These are phyloP conservation scores for Sminthopsis crassicaudata DNA, from an alignment of 2,113 vertebrate species.

Conservation along the genomic window DNA sequence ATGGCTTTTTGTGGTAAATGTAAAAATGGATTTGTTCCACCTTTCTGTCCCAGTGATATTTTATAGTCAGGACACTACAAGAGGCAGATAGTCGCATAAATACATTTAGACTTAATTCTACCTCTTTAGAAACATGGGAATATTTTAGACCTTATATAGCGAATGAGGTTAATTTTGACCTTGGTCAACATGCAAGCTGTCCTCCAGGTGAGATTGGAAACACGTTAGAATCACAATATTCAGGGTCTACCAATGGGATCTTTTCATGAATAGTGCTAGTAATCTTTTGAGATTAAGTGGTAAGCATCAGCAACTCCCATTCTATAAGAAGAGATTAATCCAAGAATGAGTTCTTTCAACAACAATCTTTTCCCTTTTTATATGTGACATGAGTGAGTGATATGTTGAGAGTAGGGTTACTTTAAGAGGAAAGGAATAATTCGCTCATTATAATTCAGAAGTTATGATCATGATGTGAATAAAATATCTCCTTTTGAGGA, in stretches of 20 bases:
- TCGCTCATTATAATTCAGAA: too few relatives aligned
- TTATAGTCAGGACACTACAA: constrained; percentile 8
- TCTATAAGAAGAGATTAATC: not conserved
- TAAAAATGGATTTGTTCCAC: not conserved
- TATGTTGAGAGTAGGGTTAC: not conserved
- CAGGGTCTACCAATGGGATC: not conserved
- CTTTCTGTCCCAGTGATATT: not conserved
- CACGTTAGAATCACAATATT: not conserved
- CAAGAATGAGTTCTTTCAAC: not conserved
- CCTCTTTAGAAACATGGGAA: not conserved
- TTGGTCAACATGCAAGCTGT: not conserved
- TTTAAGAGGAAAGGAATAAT: not conserved
- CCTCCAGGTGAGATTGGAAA: not conserved
- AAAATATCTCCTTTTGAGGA: not conserved
- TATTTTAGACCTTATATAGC: not conserved
- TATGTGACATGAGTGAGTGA: not conserved
- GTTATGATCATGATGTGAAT: not conserved
- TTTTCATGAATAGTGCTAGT: not conserved
- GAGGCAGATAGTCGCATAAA: not conserved
- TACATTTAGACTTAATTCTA: not conserved
- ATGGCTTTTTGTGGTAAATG: not conserved
- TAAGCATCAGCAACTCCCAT: not conserved
- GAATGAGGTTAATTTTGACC: not conserved
- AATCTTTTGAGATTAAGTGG: not conserved
- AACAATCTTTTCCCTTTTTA: not conserved